phyloP scores from a whole-genome alignment of 2,797 vertebrate species.

The Petrocephalus sullivani region DNA sequence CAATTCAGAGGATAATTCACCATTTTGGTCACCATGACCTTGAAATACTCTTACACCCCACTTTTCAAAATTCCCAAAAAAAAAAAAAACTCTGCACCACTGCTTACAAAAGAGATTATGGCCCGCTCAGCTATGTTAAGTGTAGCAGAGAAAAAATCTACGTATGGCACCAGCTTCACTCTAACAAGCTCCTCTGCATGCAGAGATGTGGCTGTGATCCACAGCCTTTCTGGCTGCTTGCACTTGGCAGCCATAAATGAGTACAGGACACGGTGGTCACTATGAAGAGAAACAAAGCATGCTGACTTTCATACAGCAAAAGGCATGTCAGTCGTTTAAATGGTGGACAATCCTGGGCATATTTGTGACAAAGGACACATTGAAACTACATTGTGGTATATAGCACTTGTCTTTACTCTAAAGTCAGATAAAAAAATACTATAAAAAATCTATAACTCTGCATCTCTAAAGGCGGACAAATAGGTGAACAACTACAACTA shows the following conservation, averaged over 20 bases:
- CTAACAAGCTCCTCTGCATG: neutral
- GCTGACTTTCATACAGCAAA: neutral
- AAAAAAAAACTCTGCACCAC: neutral
- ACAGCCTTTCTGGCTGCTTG: neutral
- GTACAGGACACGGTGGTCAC: neutral
- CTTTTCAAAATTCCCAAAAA: neutral
- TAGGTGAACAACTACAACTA: neutral
- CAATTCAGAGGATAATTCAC: neutral
- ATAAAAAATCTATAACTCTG: neutral
- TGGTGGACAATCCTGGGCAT: neutral
- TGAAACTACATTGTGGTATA: neutral
- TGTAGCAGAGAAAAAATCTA: neutral
- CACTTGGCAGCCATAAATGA: neutral
- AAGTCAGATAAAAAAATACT: neutral
- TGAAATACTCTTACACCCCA: neutral
- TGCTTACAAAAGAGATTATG: neutral
- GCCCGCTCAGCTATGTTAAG: slow-evolving; percentile 3
- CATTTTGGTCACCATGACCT: neutral
- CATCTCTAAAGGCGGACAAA: neutral
- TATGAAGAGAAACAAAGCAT: neutral
- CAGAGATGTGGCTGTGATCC: neutral
- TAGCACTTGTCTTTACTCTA: neutral
- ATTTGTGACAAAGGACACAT: neutral
- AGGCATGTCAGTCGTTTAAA: neutral
- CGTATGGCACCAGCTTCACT: no score